Evolutionary conservation across 2,888 invertebrate genomes (phyloP), one percentile per base, ranked within the genome.

Genomic region (Chrysopilus asiliformis): DNA sequence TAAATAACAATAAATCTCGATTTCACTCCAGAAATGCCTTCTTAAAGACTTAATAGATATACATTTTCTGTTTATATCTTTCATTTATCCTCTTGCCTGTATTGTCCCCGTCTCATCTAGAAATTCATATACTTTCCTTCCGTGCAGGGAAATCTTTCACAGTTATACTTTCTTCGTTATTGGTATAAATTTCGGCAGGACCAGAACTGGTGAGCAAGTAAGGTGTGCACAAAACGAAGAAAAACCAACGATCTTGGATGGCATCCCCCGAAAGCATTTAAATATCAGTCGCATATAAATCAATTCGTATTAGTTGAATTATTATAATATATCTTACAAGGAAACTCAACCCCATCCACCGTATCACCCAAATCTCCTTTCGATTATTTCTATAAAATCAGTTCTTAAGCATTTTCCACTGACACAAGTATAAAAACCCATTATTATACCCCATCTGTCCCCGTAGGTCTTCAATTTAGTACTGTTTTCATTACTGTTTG

Each of bases 231-330:
- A n/a, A n/a, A n/a, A n/a, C 10, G 22, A 22, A 10, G 22, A 22
- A 22, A 22, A 22, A 22, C 22, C 22, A 22, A 22, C 7, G 10
- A 22, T 8, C 26, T n/a, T n/a, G n/a, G n/a, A 5, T 26, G 13
- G 5, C 26, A 15, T 27, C 38, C 33, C 32, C 33, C 30, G 29
- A 16, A 33, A 38, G 30, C 39, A 42, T 42, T 39, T 39, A 42
- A 42, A 42, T 42, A 39, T 42, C 39, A 42, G 42, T 34, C 42
- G 42, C 35, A 38, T 40, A 44, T 44, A 44, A 44, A 44, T 44
- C 44, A 44, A 44, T 44, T 44, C 44, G 44, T 44, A 44, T 44
- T 44, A 44, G 42, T 42, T 42, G 36, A 42, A 36, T 42, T 40
- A 37, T 37, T 42, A 42, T 42, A 42, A 40, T 32, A 33, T 40